A percentile compares a stretch with the other conserved stretches of the same genome.
These are phyloP conservation scores for Homarus gammarus DNA, from an alignment of 2,888 invertebrate species.

Conservation along the genomic window DNA sequence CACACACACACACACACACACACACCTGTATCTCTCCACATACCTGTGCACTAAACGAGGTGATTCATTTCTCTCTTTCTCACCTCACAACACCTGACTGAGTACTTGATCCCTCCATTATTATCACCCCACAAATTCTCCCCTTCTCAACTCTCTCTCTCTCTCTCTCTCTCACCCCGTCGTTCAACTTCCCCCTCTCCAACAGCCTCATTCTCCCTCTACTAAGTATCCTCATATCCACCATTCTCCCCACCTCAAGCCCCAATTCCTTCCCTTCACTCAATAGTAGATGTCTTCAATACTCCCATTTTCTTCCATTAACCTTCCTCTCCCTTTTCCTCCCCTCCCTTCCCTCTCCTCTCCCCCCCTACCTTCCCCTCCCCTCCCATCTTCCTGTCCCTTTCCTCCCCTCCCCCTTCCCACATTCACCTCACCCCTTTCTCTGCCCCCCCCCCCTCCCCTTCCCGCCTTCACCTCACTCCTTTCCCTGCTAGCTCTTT, in stretches of 20 bases:
- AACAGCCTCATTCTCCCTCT: too few species aligned
- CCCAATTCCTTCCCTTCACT: too few species aligned
- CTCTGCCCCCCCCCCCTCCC: slow-evolving; percentile 4
- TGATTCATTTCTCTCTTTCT: too few species aligned
- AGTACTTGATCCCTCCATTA: too few species aligned
- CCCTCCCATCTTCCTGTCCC: slow-evolving; percentile 2
- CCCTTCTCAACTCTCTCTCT: too few species aligned
- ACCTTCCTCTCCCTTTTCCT: not conserved
- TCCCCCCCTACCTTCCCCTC: slow-evolving; percentile 23
- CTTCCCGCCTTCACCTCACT: not conserved
- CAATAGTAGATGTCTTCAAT: not conserved
- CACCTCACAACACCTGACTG: too few species aligned
- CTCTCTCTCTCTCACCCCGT: too few species aligned
- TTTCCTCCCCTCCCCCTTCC: slow-evolving; percentile 38
- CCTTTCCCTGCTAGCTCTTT: not conserved
- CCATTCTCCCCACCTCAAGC: not conserved
- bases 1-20: too few species aligned
- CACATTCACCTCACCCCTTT: not conserved
- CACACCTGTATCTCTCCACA: too few species aligned
- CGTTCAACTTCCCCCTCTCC: too few species aligned
- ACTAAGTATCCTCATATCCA: not conserved
- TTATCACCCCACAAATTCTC: too few species aligned
- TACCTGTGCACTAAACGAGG: too few species aligned
- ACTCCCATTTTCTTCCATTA: not conserved
- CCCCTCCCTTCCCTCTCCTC: not conserved